These are phyloP conservation scores for Phoeniculus purpureus DNA, from an alignment of 2,797 vertebrate species.

Conservation along the genomic window DNA sequence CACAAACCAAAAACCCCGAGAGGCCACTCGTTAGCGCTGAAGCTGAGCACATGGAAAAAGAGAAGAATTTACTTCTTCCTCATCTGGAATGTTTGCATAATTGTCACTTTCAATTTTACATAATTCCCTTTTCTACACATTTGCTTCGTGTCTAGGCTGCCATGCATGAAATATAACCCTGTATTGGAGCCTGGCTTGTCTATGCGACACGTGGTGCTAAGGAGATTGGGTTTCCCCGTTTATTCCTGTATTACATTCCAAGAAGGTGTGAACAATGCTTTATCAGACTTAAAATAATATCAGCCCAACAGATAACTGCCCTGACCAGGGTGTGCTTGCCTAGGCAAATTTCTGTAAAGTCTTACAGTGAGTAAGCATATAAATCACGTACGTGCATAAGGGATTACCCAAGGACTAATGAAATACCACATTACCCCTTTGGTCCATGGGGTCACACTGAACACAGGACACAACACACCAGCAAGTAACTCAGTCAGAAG, in stretches of 20 bases:
- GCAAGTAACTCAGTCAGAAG: not conserved
- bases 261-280: constrained; percentile 59
- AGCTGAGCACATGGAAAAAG: constrained; percentile 3
- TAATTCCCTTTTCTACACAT: constrained; percentile 49
- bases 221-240: constrained; percentile 49
- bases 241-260: constrained; percentile 43
- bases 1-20: constrained; percentile 26
- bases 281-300: constrained; percentile 32
- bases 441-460: not conserved
- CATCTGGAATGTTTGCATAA: constrained; percentile 60
- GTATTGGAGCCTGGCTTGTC: constrained; percentile 12
- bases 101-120: constrained; percentile 65
- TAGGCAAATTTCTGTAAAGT: not conserved
- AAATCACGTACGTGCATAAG: not conserved
- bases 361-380: not conserved
- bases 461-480: not conserved
- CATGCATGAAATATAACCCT: constrained; percentile 59
- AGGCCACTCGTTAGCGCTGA: constrained; percentile 14
- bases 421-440: not conserved
- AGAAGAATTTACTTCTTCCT: constrained; percentile 55
- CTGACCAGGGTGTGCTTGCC: not conserved
- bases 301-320: not conserved
- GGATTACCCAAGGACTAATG: not conserved
- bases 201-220: not conserved
- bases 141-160: constrained; percentile 49